Conservation (phyloP, 2,113 vertebrate genomes). For the Antennarius striatus region DNA sequence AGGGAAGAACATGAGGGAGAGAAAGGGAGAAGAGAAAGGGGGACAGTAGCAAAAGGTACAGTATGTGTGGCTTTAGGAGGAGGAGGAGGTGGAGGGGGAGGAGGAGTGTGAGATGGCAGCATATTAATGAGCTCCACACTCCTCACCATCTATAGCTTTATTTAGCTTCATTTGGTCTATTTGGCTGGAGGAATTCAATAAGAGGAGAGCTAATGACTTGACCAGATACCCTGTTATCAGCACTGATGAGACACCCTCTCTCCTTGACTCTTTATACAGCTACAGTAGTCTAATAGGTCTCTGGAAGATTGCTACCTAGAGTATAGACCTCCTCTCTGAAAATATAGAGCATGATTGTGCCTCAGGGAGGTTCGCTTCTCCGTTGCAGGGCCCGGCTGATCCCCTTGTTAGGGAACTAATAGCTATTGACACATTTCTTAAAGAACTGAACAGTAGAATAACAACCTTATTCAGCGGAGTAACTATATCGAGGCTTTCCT, state of each 20-base stretch:
- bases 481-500: slow-evolving; percentile 15
- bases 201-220: slow-evolving; percentile 80
- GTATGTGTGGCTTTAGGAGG: slow-evolving; percentile 14
- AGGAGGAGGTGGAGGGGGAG: slow-evolving; percentile 20
- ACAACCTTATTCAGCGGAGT: slow-evolving; percentile 34
- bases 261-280: slow-evolving; percentile 73
- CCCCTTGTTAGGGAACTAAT: slow-evolving; percentile 65
- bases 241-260: slow-evolving; percentile 76
- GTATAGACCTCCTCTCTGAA: slow-evolving; percentile 62
- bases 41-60: slow-evolving; percentile 2
- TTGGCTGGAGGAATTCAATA: slow-evolving; percentile 68
- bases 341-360: slow-evolving; percentile 70
- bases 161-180: slow-evolving; percentile 75
- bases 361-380: slow-evolving; percentile 58
- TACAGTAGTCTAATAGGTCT: slow-evolving; percentile 74
- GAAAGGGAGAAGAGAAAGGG: background rate
- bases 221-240: slow-evolving; percentile 82
- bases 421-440: slow-evolving; percentile 67
- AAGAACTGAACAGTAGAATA: slow-evolving; percentile 53
- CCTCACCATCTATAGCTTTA: slow-evolving; percentile 65
- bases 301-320: slow-evolving; percentile 59
- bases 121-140: slow-evolving; percentile 69
- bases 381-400: slow-evolving; percentile 60
- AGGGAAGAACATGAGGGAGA: slow-evolving; percentile 10
- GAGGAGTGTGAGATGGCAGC: slow-evolving; percentile 58